Base-by-base conservation (phyloP, 2,113 vertebrate genomes). In the Vidua chalybeata region DNA sequence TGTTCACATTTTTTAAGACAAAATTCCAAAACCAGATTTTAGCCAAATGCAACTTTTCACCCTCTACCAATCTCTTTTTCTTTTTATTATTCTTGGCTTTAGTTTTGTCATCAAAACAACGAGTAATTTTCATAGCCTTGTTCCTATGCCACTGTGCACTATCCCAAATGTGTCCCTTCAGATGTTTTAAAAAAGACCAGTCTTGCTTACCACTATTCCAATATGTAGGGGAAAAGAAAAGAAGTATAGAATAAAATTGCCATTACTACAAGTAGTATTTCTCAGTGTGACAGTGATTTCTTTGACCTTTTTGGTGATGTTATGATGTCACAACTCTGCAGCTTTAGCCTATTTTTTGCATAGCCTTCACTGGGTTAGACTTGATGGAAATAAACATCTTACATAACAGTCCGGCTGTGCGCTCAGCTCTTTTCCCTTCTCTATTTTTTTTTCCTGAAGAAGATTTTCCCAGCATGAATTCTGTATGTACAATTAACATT, bases 381-480 rank as follows among this genome's bases (percentile, higher is more conserved):
- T 91, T 87, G 96, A 82, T 97, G 72, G 95, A 98, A 98, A 97
- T 98, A 98, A 98, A 98, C 97, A 97, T 96, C 97, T 98, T 98
- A 97, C 86, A 98, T 98, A 98, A 98, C 92, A 95, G 79, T 64
- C 97, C 59, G 82, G 95, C 97, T 98, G 97, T 97, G 96, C 97
- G 90, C 94, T 97, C 89, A 64, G 83, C 80, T 81, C 93, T 94
- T 95, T 90, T 62, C 59, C 59, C 35, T 30, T 71, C 18, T 62
- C 41, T 54, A 1, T 49, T 51, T 80, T 68, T 80, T 84, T n/a
- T 13, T 14, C 64, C 84, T 83, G 91, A 95, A 97, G 90, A 87
- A 98, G 91, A 97, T 97, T 97, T 98, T 97, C 97, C 93, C 95
- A 97, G 97, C 84, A 59, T 96, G 96, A 96, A 93, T 97, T 97